Evolutionary conservation across 2,113 vertebrate genomes (phyloP).

Genomic region (Prunella himalayana): DNA sequence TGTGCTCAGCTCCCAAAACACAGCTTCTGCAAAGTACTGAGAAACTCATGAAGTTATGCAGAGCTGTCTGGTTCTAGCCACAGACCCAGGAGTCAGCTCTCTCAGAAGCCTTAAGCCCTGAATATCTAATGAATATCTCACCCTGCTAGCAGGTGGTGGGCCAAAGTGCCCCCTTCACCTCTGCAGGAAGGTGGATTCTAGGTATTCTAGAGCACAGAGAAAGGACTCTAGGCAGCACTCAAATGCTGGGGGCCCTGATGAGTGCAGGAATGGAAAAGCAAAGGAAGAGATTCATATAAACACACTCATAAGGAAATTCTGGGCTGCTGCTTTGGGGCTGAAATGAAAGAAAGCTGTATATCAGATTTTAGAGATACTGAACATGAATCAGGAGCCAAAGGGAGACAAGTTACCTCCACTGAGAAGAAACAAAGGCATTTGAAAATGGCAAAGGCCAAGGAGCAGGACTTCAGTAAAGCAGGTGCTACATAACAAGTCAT

Average conservation of each 20-base stretch:
- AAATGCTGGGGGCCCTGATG: not conserved
- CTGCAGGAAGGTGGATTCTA: not conserved
- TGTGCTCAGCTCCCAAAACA: not conserved
- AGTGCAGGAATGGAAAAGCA: not conserved
- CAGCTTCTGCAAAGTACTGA: not conserved
- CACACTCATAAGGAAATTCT: not conserved
- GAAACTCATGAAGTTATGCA: not conserved
- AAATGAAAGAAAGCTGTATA: not conserved
- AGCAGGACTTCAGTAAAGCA: constrained; percentile 1
- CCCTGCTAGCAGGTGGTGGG: too few relatives aligned
- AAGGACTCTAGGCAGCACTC: not conserved
- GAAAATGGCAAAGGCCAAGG: constrained; percentile 22
- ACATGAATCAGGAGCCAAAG: not conserved
- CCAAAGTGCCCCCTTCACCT: not conserved
- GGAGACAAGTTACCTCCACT: not conserved
- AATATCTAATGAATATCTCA: fast-evolving
- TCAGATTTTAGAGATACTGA: not conserved
- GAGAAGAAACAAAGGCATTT: constrained; percentile 4
- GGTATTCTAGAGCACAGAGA: not conserved
- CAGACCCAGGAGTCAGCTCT: not conserved
- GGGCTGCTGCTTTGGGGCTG: not conserved
- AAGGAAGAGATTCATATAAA: not conserved
- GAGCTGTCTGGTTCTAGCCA: not conserved
- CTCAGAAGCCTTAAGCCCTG: not conserved
- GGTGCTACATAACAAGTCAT: not conserved